phyloP scores from a whole-genome alignment of 1,140 invertebrate species.

The Subanguina moxae region DNA sequence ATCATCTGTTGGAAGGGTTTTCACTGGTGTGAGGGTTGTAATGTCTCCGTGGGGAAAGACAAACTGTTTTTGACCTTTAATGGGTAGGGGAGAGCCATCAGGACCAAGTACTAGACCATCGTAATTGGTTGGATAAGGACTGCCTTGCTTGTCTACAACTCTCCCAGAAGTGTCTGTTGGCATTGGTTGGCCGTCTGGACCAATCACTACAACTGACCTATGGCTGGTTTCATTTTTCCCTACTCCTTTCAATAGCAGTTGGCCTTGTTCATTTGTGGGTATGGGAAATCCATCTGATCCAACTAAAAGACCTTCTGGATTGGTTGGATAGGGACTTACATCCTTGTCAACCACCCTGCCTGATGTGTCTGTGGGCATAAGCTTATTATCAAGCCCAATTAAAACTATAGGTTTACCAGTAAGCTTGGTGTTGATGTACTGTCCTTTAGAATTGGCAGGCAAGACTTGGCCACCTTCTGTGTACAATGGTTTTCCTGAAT shows the following conservation, averaged over 20 bases:
- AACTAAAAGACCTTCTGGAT: constrained; percentile 22
- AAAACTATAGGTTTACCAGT: constrained; percentile 11
- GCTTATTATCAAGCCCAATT: constrained; percentile 38
- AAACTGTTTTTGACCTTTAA: constrained; percentile 3
- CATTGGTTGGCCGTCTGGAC: no score
- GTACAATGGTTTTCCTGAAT: constrained; percentile 36
- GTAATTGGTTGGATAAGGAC: no score
- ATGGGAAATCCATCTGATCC: constrained; percentile 43
- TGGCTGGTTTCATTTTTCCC: neutral
- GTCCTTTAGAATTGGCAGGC: constrained; percentile 12
- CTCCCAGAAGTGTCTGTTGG: no score
- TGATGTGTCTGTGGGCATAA: constrained; percentile 44
- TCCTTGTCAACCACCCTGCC: constrained; percentile 26
- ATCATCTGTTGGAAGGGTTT: constrained; percentile 40
- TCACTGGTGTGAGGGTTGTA: neutral
- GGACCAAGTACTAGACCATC: constrained; percentile 26
- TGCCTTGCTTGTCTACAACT: no score
- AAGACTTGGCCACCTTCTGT: constrained; percentile 17
- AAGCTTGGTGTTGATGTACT: constrained; percentile 8
- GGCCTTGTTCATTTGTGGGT: constrained; percentile 27
- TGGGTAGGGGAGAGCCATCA: constrained; percentile 20
- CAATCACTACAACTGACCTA: constrained; percentile 28
- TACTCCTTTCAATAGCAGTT: neutral
- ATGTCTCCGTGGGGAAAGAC: neutral
- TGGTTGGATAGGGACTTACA: constrained; percentile 7